These are phyloP conservation scores for Nyctibius grandis DNA, from an alignment of 2,797 vertebrate genomes.

Conservation along the genomic window DNA sequence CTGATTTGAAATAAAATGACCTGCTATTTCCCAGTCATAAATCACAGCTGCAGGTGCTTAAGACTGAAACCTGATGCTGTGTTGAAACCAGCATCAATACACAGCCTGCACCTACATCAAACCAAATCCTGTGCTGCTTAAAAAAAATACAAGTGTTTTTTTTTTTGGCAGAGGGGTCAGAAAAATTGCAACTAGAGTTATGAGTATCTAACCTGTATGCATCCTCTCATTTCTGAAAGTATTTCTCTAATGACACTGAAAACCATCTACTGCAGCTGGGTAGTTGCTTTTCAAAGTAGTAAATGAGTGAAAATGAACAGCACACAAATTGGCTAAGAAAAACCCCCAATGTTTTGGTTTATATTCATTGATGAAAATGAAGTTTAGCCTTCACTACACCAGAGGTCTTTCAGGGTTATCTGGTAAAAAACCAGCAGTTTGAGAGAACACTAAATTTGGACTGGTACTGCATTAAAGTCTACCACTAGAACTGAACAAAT, in stretches of 20 bases:
- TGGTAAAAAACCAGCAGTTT: background rate
- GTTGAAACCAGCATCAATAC: background rate
- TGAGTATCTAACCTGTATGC: background rate
- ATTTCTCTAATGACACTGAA: background rate
- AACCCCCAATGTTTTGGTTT: rapidly evolving
- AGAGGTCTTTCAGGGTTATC: background rate
- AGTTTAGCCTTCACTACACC: background rate
- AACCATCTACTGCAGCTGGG: background rate
- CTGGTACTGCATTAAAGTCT: background rate
- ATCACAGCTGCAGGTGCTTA: background rate
- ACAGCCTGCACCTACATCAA: background rate
- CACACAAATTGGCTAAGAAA: background rate
- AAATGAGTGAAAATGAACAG: background rate
- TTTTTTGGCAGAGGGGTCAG: background rate
- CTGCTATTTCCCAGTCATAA: background rate
- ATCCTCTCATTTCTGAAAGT: background rate
- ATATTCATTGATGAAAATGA: background rate
- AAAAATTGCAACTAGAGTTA: background rate
- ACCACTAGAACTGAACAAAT: background rate
- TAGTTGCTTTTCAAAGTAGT: background rate
- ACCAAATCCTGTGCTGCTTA: background rate
- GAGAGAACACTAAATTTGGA: background rate
- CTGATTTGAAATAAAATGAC: background rate
- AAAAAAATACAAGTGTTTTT: background rate
- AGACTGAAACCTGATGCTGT: background rate